Evolutionary conservation across 2,113 vertebrate genomes (phyloP).

Genomic region (Ceyx cyanopectus): DNA sequence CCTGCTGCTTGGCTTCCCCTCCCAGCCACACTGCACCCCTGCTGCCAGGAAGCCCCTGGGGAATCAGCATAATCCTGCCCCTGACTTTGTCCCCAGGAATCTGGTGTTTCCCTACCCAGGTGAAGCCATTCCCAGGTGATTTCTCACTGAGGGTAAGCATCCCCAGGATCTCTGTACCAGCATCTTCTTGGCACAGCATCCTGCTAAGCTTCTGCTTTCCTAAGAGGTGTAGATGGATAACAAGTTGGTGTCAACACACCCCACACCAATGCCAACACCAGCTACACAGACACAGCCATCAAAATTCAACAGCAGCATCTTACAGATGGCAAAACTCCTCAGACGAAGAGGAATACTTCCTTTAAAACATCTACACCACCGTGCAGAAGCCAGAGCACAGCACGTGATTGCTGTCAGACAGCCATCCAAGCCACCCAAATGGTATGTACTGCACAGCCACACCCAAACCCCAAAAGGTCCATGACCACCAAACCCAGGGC

Average conservation of each 20-base stretch:
- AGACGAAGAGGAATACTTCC: neutral
- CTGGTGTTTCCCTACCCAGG: rapidly evolving
- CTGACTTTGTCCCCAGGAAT: neutral
- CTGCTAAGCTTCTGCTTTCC: neutral
- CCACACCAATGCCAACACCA: neutral
- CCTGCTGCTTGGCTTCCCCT: rapidly evolving
- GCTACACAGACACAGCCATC: neutral
- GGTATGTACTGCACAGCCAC: neutral
- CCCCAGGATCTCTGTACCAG: neutral
- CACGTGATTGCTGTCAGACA: neutral
- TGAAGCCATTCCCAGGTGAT: neutral
- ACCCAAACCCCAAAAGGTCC: neutral
- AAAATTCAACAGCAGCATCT: neutral
- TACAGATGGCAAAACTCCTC: neutral
- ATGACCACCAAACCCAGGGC: neutral
- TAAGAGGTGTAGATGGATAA: rapidly evolving
- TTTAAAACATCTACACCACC: neutral
- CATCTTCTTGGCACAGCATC: neutral
- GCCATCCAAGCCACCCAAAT: neutral
- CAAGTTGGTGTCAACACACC: rapidly evolving
- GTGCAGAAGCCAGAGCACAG: neutral
- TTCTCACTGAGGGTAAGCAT: neutral
- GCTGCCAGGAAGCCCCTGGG: neutral
- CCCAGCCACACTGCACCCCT: neutral
- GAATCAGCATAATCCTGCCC: neutral